Evolutionary conservation across 2,888 invertebrate species (phyloP).

Genomic region (Drosophila longiperda): DNA sequence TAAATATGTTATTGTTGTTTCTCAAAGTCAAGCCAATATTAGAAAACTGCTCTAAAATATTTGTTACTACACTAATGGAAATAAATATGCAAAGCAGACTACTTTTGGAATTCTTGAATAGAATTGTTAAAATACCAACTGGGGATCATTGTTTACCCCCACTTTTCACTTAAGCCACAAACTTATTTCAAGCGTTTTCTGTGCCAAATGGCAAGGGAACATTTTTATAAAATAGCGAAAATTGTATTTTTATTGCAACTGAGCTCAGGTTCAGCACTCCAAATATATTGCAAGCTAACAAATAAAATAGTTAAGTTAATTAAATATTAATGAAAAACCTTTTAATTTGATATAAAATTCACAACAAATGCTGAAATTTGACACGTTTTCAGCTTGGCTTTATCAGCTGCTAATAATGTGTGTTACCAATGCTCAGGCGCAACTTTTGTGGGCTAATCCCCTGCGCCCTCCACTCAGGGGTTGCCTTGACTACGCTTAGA

Average conservation of each 20-base stretch:
- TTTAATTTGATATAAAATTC: background rate
- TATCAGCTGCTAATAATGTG: conserved; percentile 6
- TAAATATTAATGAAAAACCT: background rate
- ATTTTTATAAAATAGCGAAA: background rate
- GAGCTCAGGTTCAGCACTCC: background rate
- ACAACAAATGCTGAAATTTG: background rate
- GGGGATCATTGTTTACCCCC: background rate
- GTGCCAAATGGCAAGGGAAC: background rate
- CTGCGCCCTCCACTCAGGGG: background rate
- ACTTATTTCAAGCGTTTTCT: background rate
- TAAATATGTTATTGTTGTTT: background rate
- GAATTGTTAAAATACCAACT: background rate
- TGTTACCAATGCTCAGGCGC: background rate
- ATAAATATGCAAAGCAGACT: background rate
- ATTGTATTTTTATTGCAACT: background rate
- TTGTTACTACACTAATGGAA: background rate
- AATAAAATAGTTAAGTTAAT: background rate
- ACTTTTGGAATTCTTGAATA: background rate
- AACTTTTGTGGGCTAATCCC: background rate
- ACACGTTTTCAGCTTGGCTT: background rate
- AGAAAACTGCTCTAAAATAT: background rate
- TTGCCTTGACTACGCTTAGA: conserved; percentile 30
- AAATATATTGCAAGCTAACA: background rate
- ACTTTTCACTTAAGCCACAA: background rate
- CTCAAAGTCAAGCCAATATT: background rate